phyloP scores from a whole-genome alignment of 2,888 invertebrate genomes.

The Diarsia brunnea region DNA sequence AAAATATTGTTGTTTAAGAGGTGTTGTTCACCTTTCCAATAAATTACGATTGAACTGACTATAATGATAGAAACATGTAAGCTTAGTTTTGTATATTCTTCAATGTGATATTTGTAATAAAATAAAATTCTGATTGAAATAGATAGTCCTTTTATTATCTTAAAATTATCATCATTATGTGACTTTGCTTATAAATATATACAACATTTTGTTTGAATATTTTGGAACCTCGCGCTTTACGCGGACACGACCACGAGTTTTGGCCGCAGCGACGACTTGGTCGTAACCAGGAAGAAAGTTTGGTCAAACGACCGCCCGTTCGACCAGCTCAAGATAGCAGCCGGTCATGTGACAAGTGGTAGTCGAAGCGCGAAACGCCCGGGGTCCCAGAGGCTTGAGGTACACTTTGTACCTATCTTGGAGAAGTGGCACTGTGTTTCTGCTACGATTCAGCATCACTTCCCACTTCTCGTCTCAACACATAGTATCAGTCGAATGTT shows the following conservation, averaged over 20 bases:
- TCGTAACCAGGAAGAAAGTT: neutral
- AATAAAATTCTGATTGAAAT: constrained; percentile 17
- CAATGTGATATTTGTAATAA: constrained; percentile 30
- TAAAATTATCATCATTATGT: constrained; percentile 6
- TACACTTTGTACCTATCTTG: neutral
- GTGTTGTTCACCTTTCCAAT: neutral
- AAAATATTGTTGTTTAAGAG: neutral
- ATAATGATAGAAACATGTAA: neutral
- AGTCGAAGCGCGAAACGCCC: neutral
- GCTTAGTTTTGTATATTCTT: constrained; percentile 4
- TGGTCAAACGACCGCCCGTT: neutral
- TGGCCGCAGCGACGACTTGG: neutral
- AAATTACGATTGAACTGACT: neutral
- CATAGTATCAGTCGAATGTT: constrained; percentile 2
- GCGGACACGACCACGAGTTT: neutral
- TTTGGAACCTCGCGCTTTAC: neutral
- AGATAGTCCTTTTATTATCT: constrained; percentile 30
- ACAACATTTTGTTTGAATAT: neutral
- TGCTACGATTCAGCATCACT: no score
- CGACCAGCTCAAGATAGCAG: neutral
- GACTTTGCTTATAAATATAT: constrained; percentile 22
- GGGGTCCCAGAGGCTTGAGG: neutral
- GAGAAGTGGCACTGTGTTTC: neutral
- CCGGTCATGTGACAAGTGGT: neutral
- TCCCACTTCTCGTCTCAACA: neutral